These are phyloP conservation scores for Emmelina monodactyla DNA, from an alignment of 2,888 invertebrate genomes.

Conservation along the genomic window DNA sequence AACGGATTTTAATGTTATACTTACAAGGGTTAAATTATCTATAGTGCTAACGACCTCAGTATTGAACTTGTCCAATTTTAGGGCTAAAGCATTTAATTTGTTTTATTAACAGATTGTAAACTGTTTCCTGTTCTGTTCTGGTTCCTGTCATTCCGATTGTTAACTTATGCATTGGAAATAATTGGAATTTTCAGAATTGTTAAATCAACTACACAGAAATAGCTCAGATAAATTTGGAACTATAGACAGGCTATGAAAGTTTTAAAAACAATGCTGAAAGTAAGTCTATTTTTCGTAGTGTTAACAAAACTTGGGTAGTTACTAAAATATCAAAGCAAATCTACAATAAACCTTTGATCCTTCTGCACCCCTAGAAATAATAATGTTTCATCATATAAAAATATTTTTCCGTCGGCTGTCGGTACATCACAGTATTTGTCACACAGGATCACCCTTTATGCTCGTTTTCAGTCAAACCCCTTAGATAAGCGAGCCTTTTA, in stretches of 20 bases:
- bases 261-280: too few species aligned
- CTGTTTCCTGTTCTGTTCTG: slow-evolving; percentile 53
- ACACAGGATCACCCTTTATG: slow-evolving; percentile 68
- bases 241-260: too few species aligned
- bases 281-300: too few species aligned
- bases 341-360: slow-evolving; percentile 54
- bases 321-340: too few species aligned
- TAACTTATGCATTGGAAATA: slow-evolving; percentile 21
- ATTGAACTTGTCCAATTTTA: slow-evolving; percentile 67
- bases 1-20: slow-evolving; percentile 65
- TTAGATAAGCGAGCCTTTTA: slow-evolving; percentile 68
- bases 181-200: too few species aligned
- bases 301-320: too few species aligned
- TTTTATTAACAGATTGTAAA: slow-evolving; percentile 59
- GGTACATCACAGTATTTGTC: slow-evolving; percentile 67
- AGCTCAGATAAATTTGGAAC: too few species aligned
- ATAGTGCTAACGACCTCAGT: slow-evolving; percentile 62
- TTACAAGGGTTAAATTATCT: slow-evolving; percentile 59
- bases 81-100: slow-evolving; percentile 60
- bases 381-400: slow-evolving; percentile 68
- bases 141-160: slow-evolving; percentile 36
- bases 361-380: slow-evolving; percentile 60
- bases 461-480: slow-evolving; percentile 67
- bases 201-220: too few species aligned
- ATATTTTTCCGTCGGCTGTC: slow-evolving; percentile 65